Base-by-base conservation (phyloP, 2,888 invertebrate species). In the Hedychridium roseum region DNA sequence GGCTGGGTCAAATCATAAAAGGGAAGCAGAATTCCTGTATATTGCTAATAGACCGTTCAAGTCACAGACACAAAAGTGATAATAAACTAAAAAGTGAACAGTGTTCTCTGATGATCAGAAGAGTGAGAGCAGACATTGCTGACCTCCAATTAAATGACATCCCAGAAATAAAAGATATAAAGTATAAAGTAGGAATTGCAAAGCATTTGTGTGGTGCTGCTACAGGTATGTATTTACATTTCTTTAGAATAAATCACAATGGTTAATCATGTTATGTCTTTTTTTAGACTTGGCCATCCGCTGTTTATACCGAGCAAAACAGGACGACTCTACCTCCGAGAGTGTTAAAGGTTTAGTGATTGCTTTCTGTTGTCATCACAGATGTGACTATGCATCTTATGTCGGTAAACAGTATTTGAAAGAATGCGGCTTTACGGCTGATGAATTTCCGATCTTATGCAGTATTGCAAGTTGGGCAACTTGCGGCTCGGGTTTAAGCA, bases 201-300 rank as follows among this genome's bases (percentile, higher is more conserved):
- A 96, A 95, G 79, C 95, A 95, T 78, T 83, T 95, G 28, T 95
- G 95, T 79, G 95, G 95, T 0, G 87, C 84, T 18, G 95, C 94
- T 26, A 94, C 94, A 42, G 91, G 90, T 90, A 70, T 20, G 12
- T n/a, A n/a, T n/a, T n/a, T n/a, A n/a, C n/a, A n/a, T n/a, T n/a
- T n/a, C n/a, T n/a, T n/a, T n/a, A n/a, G n/a, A n/a, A n/a, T n/a
- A 53, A 34, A 5, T n/a, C 16, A 42, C 23, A 35, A 12, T 27
- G 40, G 32, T 27, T 30, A 18, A 11, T 21, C 3, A 39, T 16
- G 4, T 23, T 37, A 21, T 35, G 30, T 26, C 12, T 21, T 38
- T 45, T 72, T 71, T 9, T 63, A 88, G 92, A 92, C 80, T 84
- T 89, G 62, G 87, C 91, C 1, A 73, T 93, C 46, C 84, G 87